Conservation (phyloP, 2,797 vertebrate genomes). For the Tamandua tetradactyla region DNA sequence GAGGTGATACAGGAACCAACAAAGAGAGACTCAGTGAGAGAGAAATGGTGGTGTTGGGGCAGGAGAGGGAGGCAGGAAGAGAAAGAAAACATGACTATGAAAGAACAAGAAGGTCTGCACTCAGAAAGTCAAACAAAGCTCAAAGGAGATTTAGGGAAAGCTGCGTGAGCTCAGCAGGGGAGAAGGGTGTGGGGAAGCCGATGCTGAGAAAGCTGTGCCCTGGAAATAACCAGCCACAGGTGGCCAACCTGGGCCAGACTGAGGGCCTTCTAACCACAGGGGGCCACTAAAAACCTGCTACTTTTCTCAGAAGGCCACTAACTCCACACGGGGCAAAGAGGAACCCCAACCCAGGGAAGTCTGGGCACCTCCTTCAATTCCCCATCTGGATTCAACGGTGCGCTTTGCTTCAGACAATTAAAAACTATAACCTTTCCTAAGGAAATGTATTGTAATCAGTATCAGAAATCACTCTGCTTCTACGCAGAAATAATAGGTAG, state of each 20-base stretch:
- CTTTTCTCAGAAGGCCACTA: neutral
- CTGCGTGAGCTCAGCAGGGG: neutral
- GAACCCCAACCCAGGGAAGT: neutral
- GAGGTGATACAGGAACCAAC: neutral
- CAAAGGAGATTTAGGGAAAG: neutral
- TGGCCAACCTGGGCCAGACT: neutral
- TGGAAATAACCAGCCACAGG: neutral
- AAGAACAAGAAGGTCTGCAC: neutral
- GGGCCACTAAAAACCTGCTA: neutral
- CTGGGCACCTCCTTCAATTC: neutral
- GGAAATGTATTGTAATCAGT: neutral
- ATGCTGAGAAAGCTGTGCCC: neutral
- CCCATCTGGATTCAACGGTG: neutral
- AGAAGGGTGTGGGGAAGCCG: neutral
- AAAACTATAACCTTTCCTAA: conserved; percentile 23
- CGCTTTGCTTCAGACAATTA: neutral
- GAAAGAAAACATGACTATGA: neutral
- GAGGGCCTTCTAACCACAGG: neutral
- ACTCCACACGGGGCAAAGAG: neutral
- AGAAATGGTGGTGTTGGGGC: neutral
- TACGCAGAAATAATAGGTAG: neutral
- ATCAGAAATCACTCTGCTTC: neutral
- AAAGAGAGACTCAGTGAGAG: neutral
- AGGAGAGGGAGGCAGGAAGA: neutral
- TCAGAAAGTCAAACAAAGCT: neutral